Percentiles rank a stretch among this genome's conserved stretches.
phyloP scores from a whole-genome alignment of 2,113 vertebrate genomes.

The Peromyscus leucopus region DNA sequence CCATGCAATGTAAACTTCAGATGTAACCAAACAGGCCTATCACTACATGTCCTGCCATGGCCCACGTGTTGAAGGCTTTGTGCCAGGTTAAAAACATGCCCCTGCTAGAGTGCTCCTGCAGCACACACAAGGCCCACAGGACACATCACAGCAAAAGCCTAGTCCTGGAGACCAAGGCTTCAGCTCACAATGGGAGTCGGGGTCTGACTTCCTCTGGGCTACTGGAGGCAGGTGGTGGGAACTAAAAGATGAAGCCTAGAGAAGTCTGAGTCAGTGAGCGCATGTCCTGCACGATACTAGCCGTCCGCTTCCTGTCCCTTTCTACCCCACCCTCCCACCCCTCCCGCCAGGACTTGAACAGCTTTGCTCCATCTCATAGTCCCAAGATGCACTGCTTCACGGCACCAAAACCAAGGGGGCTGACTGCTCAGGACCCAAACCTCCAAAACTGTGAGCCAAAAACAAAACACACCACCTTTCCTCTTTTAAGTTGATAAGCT shows the following conservation, averaged over 20 bases:
- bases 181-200: too few relatives aligned
- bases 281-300: neutral
- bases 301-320: neutral
- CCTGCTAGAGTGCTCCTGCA: neutral
- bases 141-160: too few relatives aligned
- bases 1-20: neutral
- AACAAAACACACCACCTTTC: neutral
- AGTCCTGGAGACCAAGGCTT: neutral
- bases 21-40: neutral
- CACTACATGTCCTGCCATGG: neutral
- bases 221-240: neutral
- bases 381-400: neutral
- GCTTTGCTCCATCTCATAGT: neutral
- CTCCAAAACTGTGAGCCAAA: neutral
- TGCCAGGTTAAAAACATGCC: neutral
- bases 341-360: neutral
- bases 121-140: neutral
- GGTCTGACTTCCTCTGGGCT: neutral
- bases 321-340: neutral
- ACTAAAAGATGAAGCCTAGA: neutral
- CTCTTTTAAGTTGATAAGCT: neutral
- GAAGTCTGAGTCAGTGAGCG: accelerated
- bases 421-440: neutral
- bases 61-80: neutral
- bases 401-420: neutral